Conservation (phyloP, 2,797 vertebrate species). For the Sebastes trivittatus region DNA sequence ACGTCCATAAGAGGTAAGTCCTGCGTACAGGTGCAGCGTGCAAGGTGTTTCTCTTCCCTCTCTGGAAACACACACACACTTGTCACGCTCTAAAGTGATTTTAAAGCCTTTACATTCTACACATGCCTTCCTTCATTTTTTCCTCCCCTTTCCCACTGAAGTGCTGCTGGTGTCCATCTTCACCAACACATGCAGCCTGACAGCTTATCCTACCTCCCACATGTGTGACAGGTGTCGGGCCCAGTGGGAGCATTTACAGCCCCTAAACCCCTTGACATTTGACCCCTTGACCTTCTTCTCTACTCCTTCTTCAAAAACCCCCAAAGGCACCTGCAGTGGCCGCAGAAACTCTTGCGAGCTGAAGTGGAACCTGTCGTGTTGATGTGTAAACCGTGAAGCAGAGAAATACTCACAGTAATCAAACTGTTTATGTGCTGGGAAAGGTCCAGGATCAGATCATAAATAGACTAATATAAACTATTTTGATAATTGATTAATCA, state of each 20-base stretch:
- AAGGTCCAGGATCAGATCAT: too few relatives aligned
- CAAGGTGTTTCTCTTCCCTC: slow-evolving; percentile 76
- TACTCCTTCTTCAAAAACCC: slow-evolving; percentile 36
- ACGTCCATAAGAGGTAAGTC: slow-evolving; percentile 50
- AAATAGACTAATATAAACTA: too few relatives aligned
- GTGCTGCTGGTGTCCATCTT: slow-evolving; percentile 60
- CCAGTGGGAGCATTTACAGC: slow-evolving; percentile 78
- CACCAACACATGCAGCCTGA: slow-evolving; percentile 35
- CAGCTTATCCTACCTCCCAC: slow-evolving; percentile 81
- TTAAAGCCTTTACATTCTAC: slow-evolving; percentile 68
- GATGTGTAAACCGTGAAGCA: not conserved
- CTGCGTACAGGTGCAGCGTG: slow-evolving; percentile 80
- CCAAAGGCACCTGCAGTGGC: slow-evolving; percentile 79
- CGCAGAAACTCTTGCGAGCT: slow-evolving; percentile 28
- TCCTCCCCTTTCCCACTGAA: slow-evolving; percentile 29
- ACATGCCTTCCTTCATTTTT: slow-evolving; percentile 65
- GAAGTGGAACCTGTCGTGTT: slow-evolving; percentile 46
- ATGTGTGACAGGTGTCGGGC: slow-evolving; percentile 83
- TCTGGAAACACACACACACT: slow-evolving; percentile 47
- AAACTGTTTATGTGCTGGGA: not conserved
- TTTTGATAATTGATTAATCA: not conserved
- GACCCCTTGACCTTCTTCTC: slow-evolving; percentile 71
- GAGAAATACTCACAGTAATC: not conserved
- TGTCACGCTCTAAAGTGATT: slow-evolving; percentile 58
- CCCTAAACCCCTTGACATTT: slow-evolving; percentile 76